A percentile compares a stretch with the other conserved stretches of the same genome.
Evolutionary conservation across 2,113 vertebrate genomes (phyloP).

Genomic region (Lophochroa leadbeateri): DNA sequence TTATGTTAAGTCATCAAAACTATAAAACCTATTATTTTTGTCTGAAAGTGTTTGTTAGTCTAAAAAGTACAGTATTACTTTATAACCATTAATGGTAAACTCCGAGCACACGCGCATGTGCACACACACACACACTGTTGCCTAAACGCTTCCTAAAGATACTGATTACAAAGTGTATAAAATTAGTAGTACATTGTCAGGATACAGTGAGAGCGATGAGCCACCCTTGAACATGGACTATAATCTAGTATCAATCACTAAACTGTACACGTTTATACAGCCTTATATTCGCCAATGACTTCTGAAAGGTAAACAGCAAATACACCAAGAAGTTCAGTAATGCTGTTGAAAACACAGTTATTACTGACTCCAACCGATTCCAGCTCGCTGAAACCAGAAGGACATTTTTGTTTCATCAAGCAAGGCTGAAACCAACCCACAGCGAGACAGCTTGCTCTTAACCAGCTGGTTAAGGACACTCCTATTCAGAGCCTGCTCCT

Average conservation of each 20-base stretch:
- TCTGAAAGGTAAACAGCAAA: conserved; percentile 32
- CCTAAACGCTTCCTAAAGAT: conserved; percentile 75
- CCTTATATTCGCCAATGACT: conserved; percentile 11
- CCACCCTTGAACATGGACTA: conserved; percentile 66
- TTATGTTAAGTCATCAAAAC: conserved; percentile 34
- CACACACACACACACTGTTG: background rate
- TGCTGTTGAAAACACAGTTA: background rate
- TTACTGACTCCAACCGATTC: background rate
- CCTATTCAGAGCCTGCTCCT: background rate
- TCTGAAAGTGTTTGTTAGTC: conserved; percentile 29
- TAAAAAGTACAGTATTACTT: conserved; percentile 60
- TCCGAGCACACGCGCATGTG: conserved; percentile 28
- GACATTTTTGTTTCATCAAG: background rate
- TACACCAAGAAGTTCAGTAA: conserved; percentile 28
- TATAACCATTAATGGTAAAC: conserved; percentile 20
- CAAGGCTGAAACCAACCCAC: background rate
- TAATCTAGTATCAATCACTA: conserved; percentile 61
- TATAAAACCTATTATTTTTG: conserved; percentile 24
- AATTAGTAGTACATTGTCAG: conserved; percentile 56
- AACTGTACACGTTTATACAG: conserved; percentile 67
- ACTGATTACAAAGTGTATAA: conserved; percentile 71
- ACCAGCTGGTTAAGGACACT: background rate
- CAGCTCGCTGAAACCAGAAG: background rate
- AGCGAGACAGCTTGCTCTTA: background rate
- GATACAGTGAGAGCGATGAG: conserved; percentile 57